Evolutionary conservation across 2,888 invertebrate species (phyloP).

Genomic region (Agrotis clavis): DNA sequence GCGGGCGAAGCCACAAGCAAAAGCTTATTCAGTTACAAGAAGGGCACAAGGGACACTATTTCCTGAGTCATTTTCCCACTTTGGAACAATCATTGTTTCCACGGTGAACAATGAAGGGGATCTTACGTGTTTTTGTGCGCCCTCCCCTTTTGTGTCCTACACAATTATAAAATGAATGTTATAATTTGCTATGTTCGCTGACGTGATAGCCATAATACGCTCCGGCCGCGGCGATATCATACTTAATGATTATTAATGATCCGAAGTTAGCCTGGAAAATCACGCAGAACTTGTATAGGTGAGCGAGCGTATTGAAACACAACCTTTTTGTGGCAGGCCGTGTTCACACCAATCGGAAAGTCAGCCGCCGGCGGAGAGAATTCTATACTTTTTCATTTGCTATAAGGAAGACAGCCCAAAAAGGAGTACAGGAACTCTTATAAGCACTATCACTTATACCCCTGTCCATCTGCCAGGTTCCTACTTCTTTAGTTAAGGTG

Average conservation of each 20-base stretch:
- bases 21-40: slow-evolving; percentile 35
- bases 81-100: slow-evolving; percentile 80
- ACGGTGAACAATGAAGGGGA: slow-evolving; percentile 76
- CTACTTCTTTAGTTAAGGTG: too few relatives aligned
- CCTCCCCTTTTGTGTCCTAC: slow-evolving; percentile 78
- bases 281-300: slow-evolving; percentile 67
- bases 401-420: too few relatives aligned
- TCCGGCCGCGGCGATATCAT: slow-evolving; percentile 76
- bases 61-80: slow-evolving; percentile 76
- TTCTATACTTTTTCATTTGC: too few relatives aligned
- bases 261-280: slow-evolving; percentile 77
- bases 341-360: neutral
- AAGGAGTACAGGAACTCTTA: too few relatives aligned
- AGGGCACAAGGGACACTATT: slow-evolving; percentile 64
- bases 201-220: slow-evolving; percentile 75
- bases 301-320: slow-evolving; percentile 36
- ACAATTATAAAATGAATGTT: slow-evolving; percentile 86
- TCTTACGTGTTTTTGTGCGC: slow-evolving; percentile 80
- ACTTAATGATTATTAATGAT: slow-evolving; percentile 86
- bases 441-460: too few relatives aligned
- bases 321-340: slow-evolving; percentile 6
- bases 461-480: too few relatives aligned
- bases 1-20: neutral
- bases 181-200: slow-evolving; percentile 82
- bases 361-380: neutral